Conservation (phyloP, 2,888 invertebrate species). For the Dryobotodes eremita region DNA sequence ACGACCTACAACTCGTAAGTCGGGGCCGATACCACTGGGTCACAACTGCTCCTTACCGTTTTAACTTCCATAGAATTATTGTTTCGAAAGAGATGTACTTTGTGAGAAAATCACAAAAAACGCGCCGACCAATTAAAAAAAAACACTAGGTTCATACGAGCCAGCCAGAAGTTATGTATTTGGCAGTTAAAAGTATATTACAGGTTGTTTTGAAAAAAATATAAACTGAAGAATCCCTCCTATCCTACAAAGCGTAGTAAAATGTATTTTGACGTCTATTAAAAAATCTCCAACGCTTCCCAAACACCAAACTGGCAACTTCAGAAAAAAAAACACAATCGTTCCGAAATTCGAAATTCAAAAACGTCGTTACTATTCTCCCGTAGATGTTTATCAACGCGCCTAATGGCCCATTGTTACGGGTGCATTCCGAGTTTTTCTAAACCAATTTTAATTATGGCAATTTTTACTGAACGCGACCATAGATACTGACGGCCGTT, state of each 20-base stretch:
- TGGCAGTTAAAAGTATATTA: background rate
- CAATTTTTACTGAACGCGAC: constrained; percentile 88
- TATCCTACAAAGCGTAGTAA: constrained; percentile 29
- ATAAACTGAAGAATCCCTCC: background rate
- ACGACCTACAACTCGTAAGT: no score
- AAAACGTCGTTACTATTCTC: constrained; percentile 70
- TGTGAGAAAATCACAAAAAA: background rate
- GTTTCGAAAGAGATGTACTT: background rate
- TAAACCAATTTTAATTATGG: constrained; percentile 84
- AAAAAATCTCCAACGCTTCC: constrained; percentile 46
- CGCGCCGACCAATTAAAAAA: background rate
- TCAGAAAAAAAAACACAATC: constrained; percentile 56
- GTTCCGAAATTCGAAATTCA: constrained; percentile 64
- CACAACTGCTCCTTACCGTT: no score
- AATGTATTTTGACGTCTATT: constrained; percentile 34
- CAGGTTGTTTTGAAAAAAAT: background rate
- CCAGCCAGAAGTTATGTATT: background rate
- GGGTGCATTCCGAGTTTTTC: constrained; percentile 78
- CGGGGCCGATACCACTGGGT: no score
- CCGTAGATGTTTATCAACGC: constrained; percentile 87
- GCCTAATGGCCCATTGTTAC: constrained; percentile 89
- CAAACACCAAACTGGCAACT: constrained; percentile 50
- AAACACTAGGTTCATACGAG: background rate
- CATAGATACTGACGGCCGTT: constrained; percentile 62
- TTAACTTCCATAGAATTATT: background rate